These are phyloP conservation scores for Heliconius eleuchia DNA, from an alignment of 1,140 invertebrate genomes.

Conservation along the genomic window DNA sequence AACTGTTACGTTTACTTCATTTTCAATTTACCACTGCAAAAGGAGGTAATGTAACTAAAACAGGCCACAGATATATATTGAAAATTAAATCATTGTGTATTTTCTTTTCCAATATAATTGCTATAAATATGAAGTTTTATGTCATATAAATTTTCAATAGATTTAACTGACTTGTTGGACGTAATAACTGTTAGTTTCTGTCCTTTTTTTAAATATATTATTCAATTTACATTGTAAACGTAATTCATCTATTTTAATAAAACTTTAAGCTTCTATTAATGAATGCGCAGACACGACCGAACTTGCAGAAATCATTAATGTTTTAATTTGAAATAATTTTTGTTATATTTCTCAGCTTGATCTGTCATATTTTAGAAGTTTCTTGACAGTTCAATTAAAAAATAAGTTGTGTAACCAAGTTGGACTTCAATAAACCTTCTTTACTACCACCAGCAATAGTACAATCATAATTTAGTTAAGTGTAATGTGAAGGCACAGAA, in stretches of 20 bases:
- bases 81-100: no score
- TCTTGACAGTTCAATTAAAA: neutral
- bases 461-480: constrained; percentile 36
- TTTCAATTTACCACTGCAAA: no score
- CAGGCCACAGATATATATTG: no score
- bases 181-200: neutral
- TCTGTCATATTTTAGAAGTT: neutral
- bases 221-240: neutral
- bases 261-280: no score
- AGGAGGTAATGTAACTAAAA: no score
- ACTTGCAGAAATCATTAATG: neutral
- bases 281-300: no score
- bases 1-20: no score
- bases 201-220: neutral
- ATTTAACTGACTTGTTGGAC: neutral
- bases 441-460: constrained; percentile 7
- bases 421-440: neutral
- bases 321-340: neutral
- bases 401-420: neutral
- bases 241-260: no score
- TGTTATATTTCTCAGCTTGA: neutral
- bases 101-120: no score
- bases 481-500: constrained; percentile 31
- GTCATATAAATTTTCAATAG: neutral
- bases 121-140: no score